phyloP scores from a whole-genome alignment of 2,113 vertebrate species.

The Geococcyx californianus region DNA sequence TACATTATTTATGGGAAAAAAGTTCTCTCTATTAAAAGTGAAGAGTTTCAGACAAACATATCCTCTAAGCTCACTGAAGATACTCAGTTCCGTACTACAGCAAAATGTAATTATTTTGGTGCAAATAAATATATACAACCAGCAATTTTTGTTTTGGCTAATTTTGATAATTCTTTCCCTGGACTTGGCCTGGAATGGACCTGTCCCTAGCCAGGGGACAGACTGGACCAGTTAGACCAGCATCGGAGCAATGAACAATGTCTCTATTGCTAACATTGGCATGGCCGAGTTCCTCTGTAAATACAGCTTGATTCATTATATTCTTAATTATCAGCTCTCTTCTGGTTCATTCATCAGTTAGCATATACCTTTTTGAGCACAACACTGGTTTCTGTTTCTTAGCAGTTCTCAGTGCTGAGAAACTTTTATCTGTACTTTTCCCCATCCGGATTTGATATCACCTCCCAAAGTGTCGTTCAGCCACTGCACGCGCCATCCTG shows the following conservation, averaged over 20 bases:
- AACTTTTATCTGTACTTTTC: conserved; percentile 50
- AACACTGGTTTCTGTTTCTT: conserved; percentile 59
- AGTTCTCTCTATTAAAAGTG: background rate
- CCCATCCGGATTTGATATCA: conserved; percentile 43
- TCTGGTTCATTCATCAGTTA: background rate
- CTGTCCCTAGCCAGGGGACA: conserved; percentile 45
- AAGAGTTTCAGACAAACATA: too few relatives aligned
- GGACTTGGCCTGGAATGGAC: conserved; percentile 30
- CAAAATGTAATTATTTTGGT: background rate
- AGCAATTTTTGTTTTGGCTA: background rate
- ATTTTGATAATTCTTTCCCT: conserved; percentile 9
- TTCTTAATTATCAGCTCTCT: conserved; percentile 2
- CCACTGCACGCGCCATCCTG: background rate
- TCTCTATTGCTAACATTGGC: conserved; percentile 42
- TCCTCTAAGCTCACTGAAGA: background rate
- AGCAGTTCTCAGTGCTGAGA: conserved; percentile 47
- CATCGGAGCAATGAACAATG: background rate
- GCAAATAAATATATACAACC: background rate
- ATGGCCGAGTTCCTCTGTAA: conserved; percentile 56
- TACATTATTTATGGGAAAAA: background rate
- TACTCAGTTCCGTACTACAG: background rate
- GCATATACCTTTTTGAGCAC: conserved; percentile 41
- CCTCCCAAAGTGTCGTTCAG: conserved; percentile 56
- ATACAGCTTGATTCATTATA: background rate
- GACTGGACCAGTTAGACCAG: conserved; percentile 25